Evolutionary conservation across 2,113 vertebrate species (phyloP).

Genomic region (Microcebus lehilahytsara): DNA sequence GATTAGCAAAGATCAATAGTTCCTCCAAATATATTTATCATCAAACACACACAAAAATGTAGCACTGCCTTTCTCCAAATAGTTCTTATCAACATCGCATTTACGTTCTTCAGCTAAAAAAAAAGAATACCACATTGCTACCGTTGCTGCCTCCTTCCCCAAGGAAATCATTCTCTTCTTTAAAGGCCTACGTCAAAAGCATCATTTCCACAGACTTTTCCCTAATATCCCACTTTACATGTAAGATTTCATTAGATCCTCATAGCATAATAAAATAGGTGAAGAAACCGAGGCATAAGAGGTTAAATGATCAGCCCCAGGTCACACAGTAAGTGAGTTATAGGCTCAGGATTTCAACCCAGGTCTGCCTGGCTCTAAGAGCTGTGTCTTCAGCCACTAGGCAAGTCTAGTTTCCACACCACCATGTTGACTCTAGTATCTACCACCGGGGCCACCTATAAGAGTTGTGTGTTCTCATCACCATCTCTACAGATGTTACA

Average conservation of each 20-base stretch:
- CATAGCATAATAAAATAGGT: not conserved
- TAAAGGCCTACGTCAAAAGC: not conserved
- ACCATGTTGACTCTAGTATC: not conserved
- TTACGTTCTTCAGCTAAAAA: not conserved
- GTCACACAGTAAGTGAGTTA: not conserved
- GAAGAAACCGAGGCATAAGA: not conserved
- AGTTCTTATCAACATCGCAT: not conserved
- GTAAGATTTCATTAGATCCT: not conserved
- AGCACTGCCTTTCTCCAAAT: not conserved
- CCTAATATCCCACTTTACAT: not conserved
- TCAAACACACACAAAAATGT: not conserved
- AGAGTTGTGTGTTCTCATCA: not conserved
- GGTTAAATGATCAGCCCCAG: not conserved
- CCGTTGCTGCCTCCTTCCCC: not conserved
- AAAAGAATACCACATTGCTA: not conserved
- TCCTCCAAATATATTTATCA: not conserved
- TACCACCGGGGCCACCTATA: not conserved
- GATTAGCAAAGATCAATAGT: constrained; percentile 17
- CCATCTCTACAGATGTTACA: not conserved
- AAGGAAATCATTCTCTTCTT: not conserved
- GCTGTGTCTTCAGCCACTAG: not conserved
- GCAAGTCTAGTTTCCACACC: not conserved
- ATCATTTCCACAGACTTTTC: not conserved
- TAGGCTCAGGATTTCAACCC: not conserved
- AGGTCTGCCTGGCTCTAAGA: not conserved